A percentile compares a stretch with the other conserved stretches of the same genome.
Evolutionary conservation across 1,140 invertebrate genomes (phyloP).

Genomic region (Megalopta genalis): DNA sequence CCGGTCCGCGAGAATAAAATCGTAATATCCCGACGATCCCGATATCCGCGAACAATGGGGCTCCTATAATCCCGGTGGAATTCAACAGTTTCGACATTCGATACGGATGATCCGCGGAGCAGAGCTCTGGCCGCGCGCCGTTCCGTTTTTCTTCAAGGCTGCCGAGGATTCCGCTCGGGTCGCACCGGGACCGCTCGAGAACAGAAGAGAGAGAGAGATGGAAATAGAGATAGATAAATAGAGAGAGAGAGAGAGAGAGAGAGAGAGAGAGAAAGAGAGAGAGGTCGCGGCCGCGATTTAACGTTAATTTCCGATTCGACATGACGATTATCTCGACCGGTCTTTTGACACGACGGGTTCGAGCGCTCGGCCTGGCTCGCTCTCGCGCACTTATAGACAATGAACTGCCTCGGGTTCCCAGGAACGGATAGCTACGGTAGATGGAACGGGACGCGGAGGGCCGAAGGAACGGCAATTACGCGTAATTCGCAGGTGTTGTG

Average conservation of each 20-base stretch:
- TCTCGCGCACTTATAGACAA: conserved; percentile 65
- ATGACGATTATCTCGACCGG: conserved; percentile 69
- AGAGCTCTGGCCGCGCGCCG: neutral
- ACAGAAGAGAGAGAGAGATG: too few relatives aligned
- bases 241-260: neutral
- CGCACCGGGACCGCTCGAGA: neutral
- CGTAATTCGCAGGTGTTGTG: conserved; percentile 80
- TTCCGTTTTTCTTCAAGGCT: conserved; percentile 37
- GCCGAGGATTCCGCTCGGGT: neutral
- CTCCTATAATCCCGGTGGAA: conserved; percentile 43
- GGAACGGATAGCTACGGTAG: conserved; percentile 73
- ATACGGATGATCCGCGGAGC: conserved; percentile 7
- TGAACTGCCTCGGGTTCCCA: conserved; percentile 75
- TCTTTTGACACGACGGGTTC: conserved; percentile 58
- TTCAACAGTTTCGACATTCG: conserved; percentile 37
- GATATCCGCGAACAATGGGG: conserved; percentile 21
- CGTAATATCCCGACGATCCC: conserved; percentile 12
- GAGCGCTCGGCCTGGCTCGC: conserved; percentile 17
- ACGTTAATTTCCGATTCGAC: conserved; percentile 76
- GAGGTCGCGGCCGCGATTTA: conserved; percentile 35
- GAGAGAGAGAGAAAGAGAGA: neutral
- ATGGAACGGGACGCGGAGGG: conserved; percentile 54
- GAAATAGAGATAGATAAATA: too few relatives aligned
- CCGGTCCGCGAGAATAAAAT: neutral
- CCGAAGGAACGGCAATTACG: conserved; percentile 76